Base-by-base conservation (phyloP, 2,888 invertebrate species). In the Ophraella communa region DNA sequence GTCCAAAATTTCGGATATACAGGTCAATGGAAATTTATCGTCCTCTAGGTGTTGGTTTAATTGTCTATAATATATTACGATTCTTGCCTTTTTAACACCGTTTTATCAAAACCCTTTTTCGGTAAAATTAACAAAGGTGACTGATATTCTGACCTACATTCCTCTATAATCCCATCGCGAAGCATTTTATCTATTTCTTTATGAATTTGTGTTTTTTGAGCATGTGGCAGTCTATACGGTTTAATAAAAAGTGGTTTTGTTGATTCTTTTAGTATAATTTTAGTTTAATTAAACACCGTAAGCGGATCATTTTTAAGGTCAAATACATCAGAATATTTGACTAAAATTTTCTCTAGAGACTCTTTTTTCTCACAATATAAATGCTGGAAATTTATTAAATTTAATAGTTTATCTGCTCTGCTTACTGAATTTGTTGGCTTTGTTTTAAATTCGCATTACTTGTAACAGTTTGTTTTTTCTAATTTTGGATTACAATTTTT, bases 1-100 rank as follows among this genome's bases (percentile, higher is more conserved):
- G 69, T 76, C 73, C 62, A 74, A 58, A 65, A 74, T 76, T 58
- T 75, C 73, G 4, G 63, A 53, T 44, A 75, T 18, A 44, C 39
- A 18, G 44, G 23, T 3, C 42, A 35, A 27, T 24, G 60, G 60
- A 39, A 60, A 60, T 30, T 60, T 52, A 14, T 60, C 52, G 7
- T 60, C 51, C 8, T 49, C 30, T 35, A 47, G 23, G 11, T 35
- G 35, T 14, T 24, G 35, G 39, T 67, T 67, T 54, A 53, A 20
- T 33, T 57, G 65, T 67, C 58, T 62, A 65, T 55, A 66, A 52
- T 72, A 68, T 14, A 74, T 68, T 24, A 69, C 70, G 17, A 68
- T 55, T 49, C 71, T 58, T 57, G 44, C 67, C 57, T 59, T 70
- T 58, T 63, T 64, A n/a, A 61, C 64, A 24, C 69, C 67, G 62